Percentiles rank a stretch among this genome's conserved stretches.
Evolutionary conservation across 2,888 invertebrate species (phyloP).

Genomic region (Tinea semifulvella): DNA sequence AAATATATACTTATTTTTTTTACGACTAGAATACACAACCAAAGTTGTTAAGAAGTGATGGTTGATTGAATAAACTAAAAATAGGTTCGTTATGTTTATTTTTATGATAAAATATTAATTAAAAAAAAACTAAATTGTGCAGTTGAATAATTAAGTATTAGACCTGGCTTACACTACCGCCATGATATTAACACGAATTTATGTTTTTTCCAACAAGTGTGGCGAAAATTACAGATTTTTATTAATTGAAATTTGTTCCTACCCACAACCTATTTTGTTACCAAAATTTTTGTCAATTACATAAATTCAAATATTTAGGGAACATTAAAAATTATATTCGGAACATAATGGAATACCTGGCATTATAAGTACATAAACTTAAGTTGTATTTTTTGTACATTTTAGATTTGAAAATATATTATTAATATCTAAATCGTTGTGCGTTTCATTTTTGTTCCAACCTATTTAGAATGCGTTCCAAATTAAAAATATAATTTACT

Average conservation of each 20-base stretch:
- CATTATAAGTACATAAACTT: slow-evolving; percentile 71
- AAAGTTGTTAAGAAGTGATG: slow-evolving; percentile 69
- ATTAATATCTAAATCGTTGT: slow-evolving; percentile 64
- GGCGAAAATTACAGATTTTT: slow-evolving; percentile 17
- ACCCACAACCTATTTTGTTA: slow-evolving; percentile 31
- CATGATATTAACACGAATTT: slow-evolving; percentile 61
- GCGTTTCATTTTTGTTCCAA: slow-evolving; percentile 30
- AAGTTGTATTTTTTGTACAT: slow-evolving; percentile 80
- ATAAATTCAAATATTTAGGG: too few relatives aligned
- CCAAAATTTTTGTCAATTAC: slow-evolving; percentile 45
- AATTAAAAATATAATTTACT: too few relatives aligned
- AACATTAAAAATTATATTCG: too few relatives aligned
- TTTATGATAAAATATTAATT: slow-evolving; percentile 43
- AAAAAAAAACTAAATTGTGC: slow-evolving; percentile 43
- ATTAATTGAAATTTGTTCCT: slow-evolving; percentile 39
- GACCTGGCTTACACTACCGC: slow-evolving; percentile 54
- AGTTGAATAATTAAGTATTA: slow-evolving; percentile 46
- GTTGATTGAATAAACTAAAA: slow-evolving; percentile 63
- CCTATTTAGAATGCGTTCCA: background rate
- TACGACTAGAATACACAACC: slow-evolving; percentile 69
- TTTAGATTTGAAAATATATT: slow-evolving; percentile 79
- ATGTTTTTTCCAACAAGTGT: slow-evolving; percentile 37
- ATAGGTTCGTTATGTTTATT: slow-evolving; percentile 64
- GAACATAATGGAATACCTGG: slow-evolving; percentile 34
- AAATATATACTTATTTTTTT: slow-evolving; percentile 67